Base-by-base conservation (phyloP, 1,140 invertebrate genomes). In the Maniola jurtina region DNA sequence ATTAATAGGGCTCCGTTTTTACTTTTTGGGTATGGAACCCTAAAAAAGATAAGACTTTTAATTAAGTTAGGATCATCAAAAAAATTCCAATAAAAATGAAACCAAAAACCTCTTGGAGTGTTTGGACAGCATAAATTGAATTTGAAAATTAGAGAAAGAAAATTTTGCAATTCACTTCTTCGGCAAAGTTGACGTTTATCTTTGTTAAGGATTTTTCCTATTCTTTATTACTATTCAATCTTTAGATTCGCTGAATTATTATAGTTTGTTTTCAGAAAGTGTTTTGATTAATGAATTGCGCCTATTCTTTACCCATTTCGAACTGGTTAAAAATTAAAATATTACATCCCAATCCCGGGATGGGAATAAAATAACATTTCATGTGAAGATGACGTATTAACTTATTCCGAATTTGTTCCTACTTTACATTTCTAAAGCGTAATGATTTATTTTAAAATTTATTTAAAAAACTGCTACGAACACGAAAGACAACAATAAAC, bases 171-270 rank as follows among this genome's bases (percentile, higher is more conserved):
- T 47, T 47, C 45, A 4, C 45, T 5, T 42, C 13, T 14, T 47
- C 45, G n/a, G 14, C 14, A 13, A 14, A 47, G n/a, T 47, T 47
- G 45, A 47, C 45, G 14, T 47, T 47, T n/a, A 11, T 11, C 45
- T 47, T 47, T 2, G 45, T 47, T 47, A 47, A n/a, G 8, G 10
- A 47, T 47, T 47, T 47, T 47, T 47, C 14, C 1, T 47, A 47
- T 47, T 47, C 45, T 47, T 47, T 1, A n/a, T 47, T n/a, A 47
- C 11, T 14, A 47, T 47, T 47, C 45, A 47, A 47, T 47, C 42
- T 47, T 47, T 47, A 5, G 5, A 47, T 47, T 47, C 14, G 45
- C 8, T 47, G 11, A 2, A 8, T 2, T 47, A n/a, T 47, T 47
- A 1, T n/a, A 47, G 11, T 13, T 47, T n/a, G 45, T 11, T 11